A percentile compares a stretch with the other conserved stretches of the same genome.
phyloP scores from a whole-genome alignment of 2,888 invertebrate species.

The Philereme vetulata region DNA sequence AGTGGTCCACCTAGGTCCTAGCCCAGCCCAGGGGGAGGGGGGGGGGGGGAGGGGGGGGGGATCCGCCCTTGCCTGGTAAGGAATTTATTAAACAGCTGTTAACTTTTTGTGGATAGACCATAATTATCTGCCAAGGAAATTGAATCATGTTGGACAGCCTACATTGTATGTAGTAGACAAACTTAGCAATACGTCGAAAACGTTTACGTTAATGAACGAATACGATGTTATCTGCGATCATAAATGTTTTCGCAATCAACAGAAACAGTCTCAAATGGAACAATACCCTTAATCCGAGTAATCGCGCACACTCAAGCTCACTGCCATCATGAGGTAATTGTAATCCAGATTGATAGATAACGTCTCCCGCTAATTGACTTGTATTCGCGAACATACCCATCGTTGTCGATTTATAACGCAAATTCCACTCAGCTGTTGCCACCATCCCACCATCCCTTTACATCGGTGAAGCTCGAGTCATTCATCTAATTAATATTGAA shows the following conservation, averaged over 20 bases:
- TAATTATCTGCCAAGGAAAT: background rate
- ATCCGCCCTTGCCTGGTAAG: too few relatives aligned
- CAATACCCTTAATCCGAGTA: conserved; percentile 14
- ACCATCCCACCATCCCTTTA: conserved; percentile 39
- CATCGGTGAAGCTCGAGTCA: conserved; percentile 42
- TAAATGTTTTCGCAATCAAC: conserved; percentile 22
- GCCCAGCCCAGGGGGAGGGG: too few relatives aligned
- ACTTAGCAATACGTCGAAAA: background rate
- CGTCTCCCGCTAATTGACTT: conserved; percentile 57
- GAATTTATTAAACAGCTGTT: background rate
- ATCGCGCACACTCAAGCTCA: conserved; percentile 19
- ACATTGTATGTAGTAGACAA: background rate
- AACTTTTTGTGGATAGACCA: too few relatives aligned
- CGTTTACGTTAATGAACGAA: conserved; percentile 5
- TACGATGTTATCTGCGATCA: conserved; percentile 11
- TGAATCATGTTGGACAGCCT: background rate
- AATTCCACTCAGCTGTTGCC: conserved; percentile 64
- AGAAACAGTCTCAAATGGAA: conserved; percentile 20
- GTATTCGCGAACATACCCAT: conserved; percentile 42
- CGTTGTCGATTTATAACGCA: conserved; percentile 58
- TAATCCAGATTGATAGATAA: conserved; percentile 54
- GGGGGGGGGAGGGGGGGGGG: too few relatives aligned
- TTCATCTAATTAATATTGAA: conserved; percentile 53
- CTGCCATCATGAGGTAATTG: conserved; percentile 29
- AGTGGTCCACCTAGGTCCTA: too few relatives aligned